Conservation (phyloP, 2,888 invertebrate species). For the Phalangium opilio region DNA sequence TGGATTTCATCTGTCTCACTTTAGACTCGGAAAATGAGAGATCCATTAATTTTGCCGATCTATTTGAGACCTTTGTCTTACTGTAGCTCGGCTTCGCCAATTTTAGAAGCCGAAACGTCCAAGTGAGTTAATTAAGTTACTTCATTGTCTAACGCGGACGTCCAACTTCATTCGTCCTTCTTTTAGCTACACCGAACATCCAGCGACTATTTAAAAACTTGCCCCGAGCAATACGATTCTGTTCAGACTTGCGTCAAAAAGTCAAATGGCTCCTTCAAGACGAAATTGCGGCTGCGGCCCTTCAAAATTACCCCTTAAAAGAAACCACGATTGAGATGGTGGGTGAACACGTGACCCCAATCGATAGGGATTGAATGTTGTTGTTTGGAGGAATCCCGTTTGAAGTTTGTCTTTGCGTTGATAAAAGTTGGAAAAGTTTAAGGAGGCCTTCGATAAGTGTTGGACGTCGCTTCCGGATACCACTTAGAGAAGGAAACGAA, state of each 20-base stretch:
- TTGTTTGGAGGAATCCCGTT: conserved; percentile 41
- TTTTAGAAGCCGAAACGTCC: conserved; percentile 20
- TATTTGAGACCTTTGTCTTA: conserved; percentile 32
- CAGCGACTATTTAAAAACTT: neutral
- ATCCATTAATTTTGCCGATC: conserved; percentile 6
- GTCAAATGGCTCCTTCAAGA: conserved; percentile 54
- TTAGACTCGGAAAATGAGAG: conserved; percentile 34
- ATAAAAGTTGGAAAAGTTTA: conserved; percentile 32
- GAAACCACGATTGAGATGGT: conserved; percentile 41
- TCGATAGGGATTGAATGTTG: conserved; percentile 44
- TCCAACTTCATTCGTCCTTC: neutral
- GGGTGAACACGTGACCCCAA: conserved; percentile 44
- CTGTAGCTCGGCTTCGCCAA: conserved; percentile 35
- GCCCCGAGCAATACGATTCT: neutral
- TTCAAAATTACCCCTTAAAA: conserved; percentile 40
- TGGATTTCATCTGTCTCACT: conserved; percentile 50
- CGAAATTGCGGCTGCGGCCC: conserved; percentile 49
- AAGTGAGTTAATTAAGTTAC: neutral
- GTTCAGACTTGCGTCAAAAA: conserved; percentile 21
- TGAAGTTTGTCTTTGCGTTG: conserved; percentile 46
- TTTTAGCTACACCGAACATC: neutral
- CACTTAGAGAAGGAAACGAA: conserved; percentile 40
- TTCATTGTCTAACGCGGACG: no score
- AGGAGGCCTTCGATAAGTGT: conserved; percentile 23
- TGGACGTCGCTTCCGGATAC: conserved; percentile 40